Percentiles rank a stretch among this genome's conserved stretches.
Conservation (phyloP, 2,888 invertebrate species). For the Trissolcus brochymenae region DNA sequence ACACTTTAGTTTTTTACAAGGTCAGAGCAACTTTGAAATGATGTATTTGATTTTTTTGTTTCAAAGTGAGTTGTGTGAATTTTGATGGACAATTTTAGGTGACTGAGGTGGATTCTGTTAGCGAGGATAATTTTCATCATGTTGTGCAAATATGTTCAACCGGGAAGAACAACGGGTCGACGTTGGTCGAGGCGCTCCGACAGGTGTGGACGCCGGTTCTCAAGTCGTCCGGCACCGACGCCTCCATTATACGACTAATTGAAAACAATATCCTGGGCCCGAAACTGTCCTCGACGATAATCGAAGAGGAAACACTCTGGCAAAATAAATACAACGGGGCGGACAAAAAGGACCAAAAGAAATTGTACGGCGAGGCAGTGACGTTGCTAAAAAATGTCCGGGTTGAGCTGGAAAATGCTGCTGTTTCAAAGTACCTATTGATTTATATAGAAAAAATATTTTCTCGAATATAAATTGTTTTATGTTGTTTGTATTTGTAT, state of each 20-base stretch:
- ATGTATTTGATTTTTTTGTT: slow-evolving; percentile 1
- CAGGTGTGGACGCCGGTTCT: slow-evolving; percentile 73
- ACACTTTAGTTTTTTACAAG: slow-evolving; percentile 73
- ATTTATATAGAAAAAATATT: too few relatives aligned
- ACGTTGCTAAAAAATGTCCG: slow-evolving; percentile 65
- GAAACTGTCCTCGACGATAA: slow-evolving; percentile 60
- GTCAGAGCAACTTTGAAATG: slow-evolving; percentile 56
- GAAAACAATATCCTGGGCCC: slow-evolving; percentile 71
- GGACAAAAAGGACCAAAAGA: slow-evolving; percentile 65
- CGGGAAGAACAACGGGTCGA: slow-evolving; percentile 64
- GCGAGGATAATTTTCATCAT: slow-evolving; percentile 72
- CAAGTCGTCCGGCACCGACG: slow-evolving; percentile 65
- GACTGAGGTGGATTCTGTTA: slow-evolving; percentile 56
- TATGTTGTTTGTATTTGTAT: too few relatives aligned
- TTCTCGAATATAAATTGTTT: too few relatives aligned
- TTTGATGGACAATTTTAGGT: not conserved
- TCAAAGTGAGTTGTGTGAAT: slow-evolving; percentile 5
- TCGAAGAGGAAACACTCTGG: slow-evolving; percentile 70
- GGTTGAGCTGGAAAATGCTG: slow-evolving; percentile 69
- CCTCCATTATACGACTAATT: slow-evolving; percentile 66
- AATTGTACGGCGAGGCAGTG: slow-evolving; percentile 64
- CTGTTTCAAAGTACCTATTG: slow-evolving; percentile 67
- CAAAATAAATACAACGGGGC: slow-evolving; percentile 62
- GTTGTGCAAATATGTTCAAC: slow-evolving; percentile 71
- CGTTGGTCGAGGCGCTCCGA: slow-evolving; percentile 69